Evolutionary conservation across 2,797 vertebrate species (phyloP).

Genomic region (Pyrocephalus nanus): DNA sequence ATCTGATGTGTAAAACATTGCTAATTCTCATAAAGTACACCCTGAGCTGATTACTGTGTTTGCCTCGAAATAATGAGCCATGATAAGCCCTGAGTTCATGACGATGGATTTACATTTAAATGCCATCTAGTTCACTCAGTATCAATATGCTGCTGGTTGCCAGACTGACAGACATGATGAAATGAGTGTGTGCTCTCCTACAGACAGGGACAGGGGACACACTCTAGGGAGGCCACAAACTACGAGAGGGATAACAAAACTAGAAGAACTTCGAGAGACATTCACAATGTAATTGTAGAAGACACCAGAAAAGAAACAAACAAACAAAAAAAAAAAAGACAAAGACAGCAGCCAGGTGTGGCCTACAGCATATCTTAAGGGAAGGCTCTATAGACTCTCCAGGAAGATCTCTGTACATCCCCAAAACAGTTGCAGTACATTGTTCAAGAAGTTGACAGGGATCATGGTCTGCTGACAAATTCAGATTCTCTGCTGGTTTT

Average conservation of each 20-base stretch:
- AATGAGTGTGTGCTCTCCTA: neutral
- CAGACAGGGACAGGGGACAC: neutral
- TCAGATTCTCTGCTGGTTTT: neutral
- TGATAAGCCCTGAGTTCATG: neutral
- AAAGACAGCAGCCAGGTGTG: neutral
- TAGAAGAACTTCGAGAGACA: neutral
- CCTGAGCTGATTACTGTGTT: constrained; percentile 8
- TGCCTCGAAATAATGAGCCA: constrained; percentile 15
- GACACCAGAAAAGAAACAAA: too few species aligned
- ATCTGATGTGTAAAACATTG: constrained; percentile 61
- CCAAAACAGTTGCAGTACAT: neutral
- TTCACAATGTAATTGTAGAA: neutral
- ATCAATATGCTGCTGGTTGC: neutral
- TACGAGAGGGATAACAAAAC: neutral
- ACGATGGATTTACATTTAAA: neutral
- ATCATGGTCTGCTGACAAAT: neutral
- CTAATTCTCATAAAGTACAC: constrained; percentile 47
- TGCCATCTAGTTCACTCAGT: neutral
- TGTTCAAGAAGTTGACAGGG: neutral
- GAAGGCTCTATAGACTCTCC: neutral
- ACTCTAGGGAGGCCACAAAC: neutral
- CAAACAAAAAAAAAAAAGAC: neutral
- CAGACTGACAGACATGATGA: neutral
- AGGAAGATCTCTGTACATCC: neutral
- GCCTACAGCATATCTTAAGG: neutral